Conservation (phyloP, 1,140 invertebrate species). For the Charaxes varanes region DNA sequence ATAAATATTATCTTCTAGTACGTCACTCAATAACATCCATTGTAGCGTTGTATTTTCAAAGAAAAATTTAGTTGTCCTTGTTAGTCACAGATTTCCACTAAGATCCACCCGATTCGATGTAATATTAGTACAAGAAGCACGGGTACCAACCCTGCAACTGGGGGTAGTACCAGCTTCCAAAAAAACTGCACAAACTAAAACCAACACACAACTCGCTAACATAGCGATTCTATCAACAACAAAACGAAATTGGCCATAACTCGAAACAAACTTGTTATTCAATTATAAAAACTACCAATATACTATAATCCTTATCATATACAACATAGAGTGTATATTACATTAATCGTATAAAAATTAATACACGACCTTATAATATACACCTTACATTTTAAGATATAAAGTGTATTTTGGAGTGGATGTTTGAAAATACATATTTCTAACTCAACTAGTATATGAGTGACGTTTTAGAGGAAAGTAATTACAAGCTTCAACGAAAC, state of each 20-base stretch:
- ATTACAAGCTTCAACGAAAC: constrained; percentile 24
- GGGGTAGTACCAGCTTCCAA: constrained; percentile 10
- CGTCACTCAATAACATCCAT: no score
- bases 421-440: constrained; percentile 3
- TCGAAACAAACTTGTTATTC: constrained; percentile 9
- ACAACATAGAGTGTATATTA: background rate
- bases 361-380: no score
- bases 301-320: background rate
- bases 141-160: constrained; percentile 32
- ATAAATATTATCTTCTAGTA: no score
- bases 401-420: no score
- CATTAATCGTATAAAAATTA: background rate
- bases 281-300: background rate
- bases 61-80: no score
- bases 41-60: no score
- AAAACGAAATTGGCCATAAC: constrained; percentile 3
- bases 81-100: no score
- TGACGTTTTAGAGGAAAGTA: constrained; percentile 23
- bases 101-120: no score
- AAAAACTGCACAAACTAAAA: constrained; percentile 7
- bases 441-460: constrained; percentile 10
- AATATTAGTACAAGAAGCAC: no score
- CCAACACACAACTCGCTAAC: constrained; percentile 8
- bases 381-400: no score
- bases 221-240: constrained; percentile 12